A percentile compares a stretch with the other conserved stretches of the same genome.
phyloP scores from a whole-genome alignment of 1,140 invertebrate genomes.

The Drosophila biarmipes region DNA sequence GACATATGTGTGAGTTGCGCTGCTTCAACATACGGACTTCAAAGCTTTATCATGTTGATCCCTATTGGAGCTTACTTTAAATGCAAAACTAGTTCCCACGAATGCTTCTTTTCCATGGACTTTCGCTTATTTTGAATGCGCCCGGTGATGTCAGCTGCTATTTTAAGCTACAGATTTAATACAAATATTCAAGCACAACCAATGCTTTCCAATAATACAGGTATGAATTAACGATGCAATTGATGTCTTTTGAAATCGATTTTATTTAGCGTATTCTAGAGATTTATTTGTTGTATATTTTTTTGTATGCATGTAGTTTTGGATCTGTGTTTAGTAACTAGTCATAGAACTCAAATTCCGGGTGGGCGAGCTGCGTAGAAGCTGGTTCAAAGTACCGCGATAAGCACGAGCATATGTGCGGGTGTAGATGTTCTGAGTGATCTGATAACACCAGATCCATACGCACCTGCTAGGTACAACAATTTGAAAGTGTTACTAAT shows the following conservation, averaged over 20 bases:
- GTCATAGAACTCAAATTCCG: conserved; percentile 36
- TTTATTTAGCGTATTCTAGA: conserved; percentile 62
- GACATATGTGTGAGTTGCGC: too few relatives aligned
- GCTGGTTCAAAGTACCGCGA: conserved; percentile 46
- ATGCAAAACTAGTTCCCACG: background rate
- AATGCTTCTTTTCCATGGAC: background rate
- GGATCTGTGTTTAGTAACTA: conserved; percentile 43
- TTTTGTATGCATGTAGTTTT: conserved; percentile 30
- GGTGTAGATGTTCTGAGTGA: conserved; percentile 23
- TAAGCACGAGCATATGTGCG: conserved; percentile 33
- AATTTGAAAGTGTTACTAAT: conserved; percentile 55
- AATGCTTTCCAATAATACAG: background rate
- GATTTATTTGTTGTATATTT: conserved; percentile 29
- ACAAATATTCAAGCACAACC: background rate
- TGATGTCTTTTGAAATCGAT: conserved; percentile 49
- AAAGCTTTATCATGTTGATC: background rate
- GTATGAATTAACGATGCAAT: background rate
- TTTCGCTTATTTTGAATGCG: background rate
- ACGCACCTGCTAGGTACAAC: conserved; percentile 59
- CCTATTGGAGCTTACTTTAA: background rate
- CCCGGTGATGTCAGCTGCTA: background rate
- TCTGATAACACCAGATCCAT: conserved; percentile 25
- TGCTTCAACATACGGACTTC: background rate
- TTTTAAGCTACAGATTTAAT: background rate
- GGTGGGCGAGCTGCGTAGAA: conserved; percentile 44